phyloP scores from a whole-genome alignment of 2,888 invertebrate genomes.

The Drosophila lacicola region DNA sequence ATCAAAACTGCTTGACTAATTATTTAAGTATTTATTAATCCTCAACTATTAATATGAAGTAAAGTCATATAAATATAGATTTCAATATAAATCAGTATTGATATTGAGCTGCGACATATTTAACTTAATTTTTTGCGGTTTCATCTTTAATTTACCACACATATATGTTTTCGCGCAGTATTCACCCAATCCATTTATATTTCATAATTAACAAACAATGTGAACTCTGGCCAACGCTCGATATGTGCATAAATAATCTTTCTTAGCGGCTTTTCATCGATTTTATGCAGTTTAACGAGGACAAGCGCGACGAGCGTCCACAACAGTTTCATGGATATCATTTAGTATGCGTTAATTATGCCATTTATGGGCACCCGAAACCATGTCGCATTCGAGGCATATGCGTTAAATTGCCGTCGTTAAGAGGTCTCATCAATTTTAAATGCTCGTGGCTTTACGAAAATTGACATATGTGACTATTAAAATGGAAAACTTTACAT shows the following conservation, averaged over 20 bases:
- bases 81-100: no score
- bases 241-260: conserved; percentile 53
- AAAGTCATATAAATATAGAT: no score
- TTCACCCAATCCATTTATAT: not conserved
- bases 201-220: conserved; percentile 12
- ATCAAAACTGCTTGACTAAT: no score
- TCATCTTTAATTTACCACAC: not conserved
- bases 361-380: conserved; percentile 58
- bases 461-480: conserved; percentile 17
- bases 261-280: conserved; percentile 44
- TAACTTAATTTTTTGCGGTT: not conserved
- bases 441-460: conserved; percentile 31
- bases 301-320: conserved; percentile 13
- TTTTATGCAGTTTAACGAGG: conserved; percentile 48
- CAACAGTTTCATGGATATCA: conserved; percentile 61
- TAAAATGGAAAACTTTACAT: conserved; percentile 16
- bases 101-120: not conserved
- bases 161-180: not conserved
- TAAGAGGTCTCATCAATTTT: conserved; percentile 67
- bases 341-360: conserved; percentile 75
- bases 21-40: no score
- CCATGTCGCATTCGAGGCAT: conserved; percentile 42
- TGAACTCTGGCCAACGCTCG: not conserved
- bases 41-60: no score
- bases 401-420: conserved; percentile 67